phyloP scores from a whole-genome alignment of 2,888 invertebrate genomes.

The Nebria salina region DNA sequence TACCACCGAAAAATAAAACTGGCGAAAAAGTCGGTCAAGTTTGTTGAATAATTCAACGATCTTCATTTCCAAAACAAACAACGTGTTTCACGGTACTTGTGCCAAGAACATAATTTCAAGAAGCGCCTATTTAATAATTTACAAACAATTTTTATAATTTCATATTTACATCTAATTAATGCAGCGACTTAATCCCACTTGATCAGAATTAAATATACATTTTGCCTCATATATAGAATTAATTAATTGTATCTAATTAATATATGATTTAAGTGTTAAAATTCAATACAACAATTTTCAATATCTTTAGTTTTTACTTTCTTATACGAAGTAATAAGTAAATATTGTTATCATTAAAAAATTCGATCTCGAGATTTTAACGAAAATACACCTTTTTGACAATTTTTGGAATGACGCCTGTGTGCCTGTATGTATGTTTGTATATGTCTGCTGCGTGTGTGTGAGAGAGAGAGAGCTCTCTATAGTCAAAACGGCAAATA shows the following conservation, averaged over 20 bases:
- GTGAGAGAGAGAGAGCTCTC: no score
- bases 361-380: no score
- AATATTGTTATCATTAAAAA: no score
- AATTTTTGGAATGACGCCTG: no score
- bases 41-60: not conserved
- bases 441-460: no score
- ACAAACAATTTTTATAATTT: not conserved
- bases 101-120: conserved; percentile 1
- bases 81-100: not conserved
- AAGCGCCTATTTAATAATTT: not conserved
- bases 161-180: conserved; percentile 3
- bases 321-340: not conserved
- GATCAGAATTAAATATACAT: not conserved
- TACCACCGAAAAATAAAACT: not conserved
- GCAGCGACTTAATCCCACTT: not conserved
- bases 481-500: no score
- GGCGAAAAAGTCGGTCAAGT: not conserved
- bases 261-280: not conserved
- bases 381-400: no score
- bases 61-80: not conserved
- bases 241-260: not conserved
- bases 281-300: not conserved
- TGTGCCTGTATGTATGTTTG: no score
- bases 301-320: not conserved
- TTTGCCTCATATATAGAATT: not conserved